A percentile compares a stretch with the other conserved stretches of the same genome.
phyloP scores from a whole-genome alignment of 2,113 vertebrate species.

The Panthera tigris region DNA sequence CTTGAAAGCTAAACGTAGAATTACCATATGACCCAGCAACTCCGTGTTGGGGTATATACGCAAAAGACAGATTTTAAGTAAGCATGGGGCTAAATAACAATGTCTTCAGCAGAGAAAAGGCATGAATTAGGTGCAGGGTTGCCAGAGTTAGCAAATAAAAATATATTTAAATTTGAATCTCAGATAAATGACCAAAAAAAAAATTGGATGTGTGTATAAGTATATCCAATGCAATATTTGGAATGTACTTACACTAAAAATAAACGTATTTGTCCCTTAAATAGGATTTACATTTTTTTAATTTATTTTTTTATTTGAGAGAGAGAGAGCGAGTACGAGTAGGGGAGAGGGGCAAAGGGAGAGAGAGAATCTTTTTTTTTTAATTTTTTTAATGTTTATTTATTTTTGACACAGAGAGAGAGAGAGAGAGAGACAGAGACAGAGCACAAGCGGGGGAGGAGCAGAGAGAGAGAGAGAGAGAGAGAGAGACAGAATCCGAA shows the following conservation, averaged over 20 bases:
- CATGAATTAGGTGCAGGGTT: neutral
- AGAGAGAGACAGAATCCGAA: too few species aligned
- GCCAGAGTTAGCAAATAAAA: neutral
- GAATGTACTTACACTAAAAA: neutral
- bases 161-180: neutral
- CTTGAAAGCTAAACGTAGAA: neutral
- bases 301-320: too few species aligned
- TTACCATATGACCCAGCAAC: neutral
- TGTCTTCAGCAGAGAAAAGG: neutral
- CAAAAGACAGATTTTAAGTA: neutral
- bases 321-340: too few species aligned
- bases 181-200: neutral
- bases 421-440: too few species aligned
- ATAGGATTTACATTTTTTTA: neutral
- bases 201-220: neutral
- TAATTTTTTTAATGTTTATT: too few species aligned
- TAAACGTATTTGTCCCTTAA: neutral
- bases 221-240: neutral
- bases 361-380: too few species aligned
- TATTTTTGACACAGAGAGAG: too few species aligned
- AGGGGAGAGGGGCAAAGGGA: too few species aligned
- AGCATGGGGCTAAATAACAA: neutral
- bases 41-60: neutral
- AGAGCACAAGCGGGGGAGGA: too few species aligned
- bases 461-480: too few species aligned